Evolutionary conservation across 2,113 vertebrate genomes (phyloP), one percentile per base, ranked within the genome.

Genomic region (Hiodon alosoides): DNA sequence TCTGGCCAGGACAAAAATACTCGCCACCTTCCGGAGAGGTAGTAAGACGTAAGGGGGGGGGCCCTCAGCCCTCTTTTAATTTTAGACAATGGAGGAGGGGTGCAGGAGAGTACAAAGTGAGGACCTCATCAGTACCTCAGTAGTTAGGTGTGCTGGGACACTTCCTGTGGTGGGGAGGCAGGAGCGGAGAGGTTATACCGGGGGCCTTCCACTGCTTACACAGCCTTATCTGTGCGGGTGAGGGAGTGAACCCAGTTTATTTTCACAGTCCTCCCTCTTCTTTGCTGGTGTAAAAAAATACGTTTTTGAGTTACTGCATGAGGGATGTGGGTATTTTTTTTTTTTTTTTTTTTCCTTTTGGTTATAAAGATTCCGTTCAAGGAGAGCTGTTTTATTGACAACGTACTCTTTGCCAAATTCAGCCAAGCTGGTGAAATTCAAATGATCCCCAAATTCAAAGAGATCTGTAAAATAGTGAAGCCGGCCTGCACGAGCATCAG

Each of bases 311-410:
- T 76, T 81, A 55, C 82, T 77, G 79, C 83, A 85, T 83, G 84
- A 84, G 85, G 87, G 87, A 85, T 85, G 83, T 83, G 83, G 87
- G 83, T 83, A 84, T 78, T 86, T 86, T 84, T 81, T 79, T 79
- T 78, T 80, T 79, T 78, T 80, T 78, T 77, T 81, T 60, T 77
- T 76, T 7, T 53, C 13, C 57, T 78, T 73, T 80, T 76, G 72
- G 72, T 81, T 78, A 82, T 75, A 84, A 81, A 79, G 85, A 79
- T 80, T 81, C 72, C 77, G 82, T 77, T 82, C 75, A 84, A 60
- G 53, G 75, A 72, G 72, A 2, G 54, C 46, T 3, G 52, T 75
- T 48, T 53, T 78, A 71, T 65, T 76, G 75, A 76, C 75, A 76
- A 6, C 17, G 64, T 51, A 14, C 72, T 83, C 76, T 81, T 79